Evolutionary conservation across 92 coral and sea anemone genomes (phyloP).

Genomic region (Siderastrea radians): DNA sequence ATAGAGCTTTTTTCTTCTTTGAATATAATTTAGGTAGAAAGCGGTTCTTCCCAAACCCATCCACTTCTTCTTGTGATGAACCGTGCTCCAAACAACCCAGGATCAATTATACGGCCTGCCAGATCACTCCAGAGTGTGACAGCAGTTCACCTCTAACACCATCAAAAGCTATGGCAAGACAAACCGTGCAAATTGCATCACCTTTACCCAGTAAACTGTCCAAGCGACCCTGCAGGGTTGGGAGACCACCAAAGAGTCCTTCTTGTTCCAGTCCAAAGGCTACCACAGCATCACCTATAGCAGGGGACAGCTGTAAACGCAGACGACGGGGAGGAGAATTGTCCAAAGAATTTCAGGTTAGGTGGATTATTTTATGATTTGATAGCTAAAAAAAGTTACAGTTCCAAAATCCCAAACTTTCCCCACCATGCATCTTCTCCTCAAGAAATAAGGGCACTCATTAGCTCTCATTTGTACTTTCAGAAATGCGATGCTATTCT

Average conservation of each 20-base stretch:
- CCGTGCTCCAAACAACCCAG: conserved; percentile 1
- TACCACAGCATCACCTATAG: conserved; percentile 22
- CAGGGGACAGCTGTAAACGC: conserved; percentile 39
- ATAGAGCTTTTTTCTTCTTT: too few relatives aligned
- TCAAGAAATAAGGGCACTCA: not conserved
- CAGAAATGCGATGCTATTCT: conserved; percentile 92
- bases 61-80: not conserved
- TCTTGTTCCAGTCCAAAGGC: conserved; percentile 36
- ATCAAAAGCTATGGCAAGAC: not conserved
- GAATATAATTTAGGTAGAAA: not conserved
- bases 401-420: not conserved
- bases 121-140: not conserved
- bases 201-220: conserved; percentile 20
- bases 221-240: not conserved
- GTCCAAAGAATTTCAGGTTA: conserved; percentile 76
- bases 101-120: not conserved
- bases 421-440: not conserved
- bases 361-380: not conserved
- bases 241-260: not conserved
- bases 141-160: not conserved
- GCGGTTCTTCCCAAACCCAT: not conserved
- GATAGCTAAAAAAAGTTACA: not conserved
- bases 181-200: not conserved
- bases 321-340: conserved; percentile 81
- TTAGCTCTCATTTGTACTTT: not conserved